Percentiles rank a stretch among this genome's conserved stretches.
phyloP scores from a whole-genome alignment of 2,797 vertebrate species.

The Manis crassicaudata region DNA sequence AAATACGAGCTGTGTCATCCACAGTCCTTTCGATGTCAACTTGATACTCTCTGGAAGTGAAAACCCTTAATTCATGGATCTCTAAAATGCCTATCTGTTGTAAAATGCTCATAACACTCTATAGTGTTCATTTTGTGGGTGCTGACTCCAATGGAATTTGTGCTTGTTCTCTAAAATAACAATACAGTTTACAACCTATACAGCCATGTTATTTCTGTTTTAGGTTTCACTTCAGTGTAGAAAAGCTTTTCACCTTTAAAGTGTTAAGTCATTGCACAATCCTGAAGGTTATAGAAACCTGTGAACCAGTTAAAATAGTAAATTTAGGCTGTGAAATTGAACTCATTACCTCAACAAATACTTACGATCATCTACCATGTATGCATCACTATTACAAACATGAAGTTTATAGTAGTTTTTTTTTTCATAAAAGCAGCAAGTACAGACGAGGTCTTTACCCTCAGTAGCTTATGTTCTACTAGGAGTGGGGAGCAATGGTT shows the following conservation, averaged over 20 bases:
- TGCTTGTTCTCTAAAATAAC: constrained; percentile 10
- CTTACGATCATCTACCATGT: background rate
- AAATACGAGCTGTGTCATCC: background rate
- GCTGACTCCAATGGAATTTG: background rate
- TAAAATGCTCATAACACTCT: constrained; percentile 4
- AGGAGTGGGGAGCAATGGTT: background rate
- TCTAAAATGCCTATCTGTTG: constrained; percentile 14
- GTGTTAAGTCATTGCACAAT: background rate
- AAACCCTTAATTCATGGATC: constrained; percentile 50
- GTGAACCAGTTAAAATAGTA: background rate
- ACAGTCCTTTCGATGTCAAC: background rate
- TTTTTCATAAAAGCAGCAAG: background rate
- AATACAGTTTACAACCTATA: background rate
- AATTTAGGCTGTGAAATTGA: background rate
- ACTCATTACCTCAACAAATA: constrained; percentile 14
- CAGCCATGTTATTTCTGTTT: background rate
- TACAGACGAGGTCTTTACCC: background rate
- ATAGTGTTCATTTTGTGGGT: background rate
- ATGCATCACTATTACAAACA: background rate
- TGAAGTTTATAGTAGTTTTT: background rate
- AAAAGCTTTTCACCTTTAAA: constrained; percentile 29
- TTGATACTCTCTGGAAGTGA: background rate
- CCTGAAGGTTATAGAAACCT: background rate
- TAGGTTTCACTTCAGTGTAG: background rate
- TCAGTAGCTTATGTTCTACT: background rate